Evolutionary conservation across 1,140 invertebrate species (phyloP), one percentile per base, ranked within the genome.

Genomic region (Ceratosolen fusciceps): DNA sequence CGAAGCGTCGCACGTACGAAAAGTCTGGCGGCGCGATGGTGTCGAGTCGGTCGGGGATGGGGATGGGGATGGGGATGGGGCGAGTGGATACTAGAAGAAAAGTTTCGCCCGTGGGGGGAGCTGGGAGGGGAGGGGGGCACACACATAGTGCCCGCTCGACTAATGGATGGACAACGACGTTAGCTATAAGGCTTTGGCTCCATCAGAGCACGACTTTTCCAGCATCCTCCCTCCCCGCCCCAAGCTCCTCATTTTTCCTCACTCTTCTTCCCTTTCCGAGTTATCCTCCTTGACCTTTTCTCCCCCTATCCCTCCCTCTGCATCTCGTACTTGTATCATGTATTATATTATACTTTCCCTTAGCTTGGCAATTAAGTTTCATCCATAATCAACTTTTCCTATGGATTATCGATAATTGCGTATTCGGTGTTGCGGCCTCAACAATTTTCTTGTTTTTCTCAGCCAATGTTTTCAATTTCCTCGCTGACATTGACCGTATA

Each of bases 131-230:
- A n/a, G n/a, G n/a, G n/a, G n/a, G 19, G 34, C 60, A 37, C 19
- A n/a, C 60, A n/a, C n/a, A n/a, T n/a, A n/a, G n/a, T n/a, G n/a
- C n/a, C n/a, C 10, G 60, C 16, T 8, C 21, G 19, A 19, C 34
- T 65, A 65, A 65, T 65, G 34, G 60, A 65, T 21, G 34, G 31
- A 31, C 31, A 65, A 65, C 60, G 16, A 65, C 2, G 34, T 65
- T 65, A 65, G 19, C n/a, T n/a, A n/a, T n/a, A n/a, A n/a, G n/a
- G n/a, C n/a, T n/a, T n/a, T n/a, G n/a, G n/a, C 14, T 37, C 49
- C 9, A 21, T 3, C 19, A 9, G 49, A 52, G 9, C 9, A 52
- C 21, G 49, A 19, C 49, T 52, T 52, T 19, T 52, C 49, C 14
- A 52, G 9, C 19, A 16, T 52, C 49, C 14, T 8, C 19, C 5